phyloP scores from a whole-genome alignment of 2,888 invertebrate genomes.

The Noctuana brunneofusca region DNA sequence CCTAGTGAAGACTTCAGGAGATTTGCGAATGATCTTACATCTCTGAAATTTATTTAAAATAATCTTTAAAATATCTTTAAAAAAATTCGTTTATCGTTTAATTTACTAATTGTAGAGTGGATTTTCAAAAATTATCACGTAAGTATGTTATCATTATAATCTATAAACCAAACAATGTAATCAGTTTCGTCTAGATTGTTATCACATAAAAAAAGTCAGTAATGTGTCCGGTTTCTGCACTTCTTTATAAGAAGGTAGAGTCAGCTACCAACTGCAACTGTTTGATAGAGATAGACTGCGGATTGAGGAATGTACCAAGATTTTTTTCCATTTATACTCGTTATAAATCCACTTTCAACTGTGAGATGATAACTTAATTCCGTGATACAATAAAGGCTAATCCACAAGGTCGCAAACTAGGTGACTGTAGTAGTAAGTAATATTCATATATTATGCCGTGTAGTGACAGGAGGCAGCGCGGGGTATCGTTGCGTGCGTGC shows the following conservation, averaged over 20 bases:
- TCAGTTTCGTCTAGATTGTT: neutral
- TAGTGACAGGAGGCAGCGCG: too few species aligned
- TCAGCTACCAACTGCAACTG: too few species aligned
- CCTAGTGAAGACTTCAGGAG: conserved; percentile 97
- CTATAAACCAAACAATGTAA: neutral
- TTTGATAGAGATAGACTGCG: too few species aligned
- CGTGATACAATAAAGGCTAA: too few species aligned
- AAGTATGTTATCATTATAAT: neutral
- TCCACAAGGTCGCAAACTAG: too few species aligned
- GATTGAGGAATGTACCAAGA: too few species aligned
- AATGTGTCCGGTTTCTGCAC: neutral
- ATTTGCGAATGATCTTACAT: conserved; percentile 93
- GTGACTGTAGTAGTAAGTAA: too few species aligned
- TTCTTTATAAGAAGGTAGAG: neutral
- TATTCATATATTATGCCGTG: too few species aligned
- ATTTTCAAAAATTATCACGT: neutral
- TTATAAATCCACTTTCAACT: too few species aligned
- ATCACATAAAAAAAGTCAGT: neutral
- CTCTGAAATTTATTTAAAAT: conserved; percentile 79
- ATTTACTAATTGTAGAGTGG: neutral
- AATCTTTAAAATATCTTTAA: neutral
- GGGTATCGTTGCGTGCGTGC: too few species aligned
- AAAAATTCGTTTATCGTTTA: neutral
- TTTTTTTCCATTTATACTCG: too few species aligned
- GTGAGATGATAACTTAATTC: too few species aligned